Conservation (phyloP, 2,113 vertebrate species). For the Australoheros scitulus region DNA sequence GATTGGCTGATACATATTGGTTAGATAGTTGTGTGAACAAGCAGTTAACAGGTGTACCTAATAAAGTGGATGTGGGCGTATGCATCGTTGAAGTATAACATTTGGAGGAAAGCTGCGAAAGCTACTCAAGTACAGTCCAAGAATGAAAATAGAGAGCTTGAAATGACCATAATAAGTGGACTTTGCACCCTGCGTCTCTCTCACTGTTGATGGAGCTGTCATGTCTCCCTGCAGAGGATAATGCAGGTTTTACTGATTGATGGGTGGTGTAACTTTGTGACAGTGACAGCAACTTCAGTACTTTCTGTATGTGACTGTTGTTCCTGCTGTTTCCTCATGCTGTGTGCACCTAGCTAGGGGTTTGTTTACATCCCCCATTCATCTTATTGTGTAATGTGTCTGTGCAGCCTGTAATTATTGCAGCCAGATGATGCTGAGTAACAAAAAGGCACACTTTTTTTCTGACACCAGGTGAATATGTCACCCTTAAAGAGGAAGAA, state of each 20-base stretch:
- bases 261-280: not conserved
- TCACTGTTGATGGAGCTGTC: not conserved
- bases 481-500: constrained; percentile 37
- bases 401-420: constrained; percentile 27
- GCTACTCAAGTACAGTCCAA: not conserved
- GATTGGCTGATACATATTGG: too few species aligned
- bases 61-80: too few species aligned
- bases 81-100: too few species aligned
- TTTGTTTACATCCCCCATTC: constrained; percentile 23
- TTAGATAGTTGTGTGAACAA: too few species aligned
- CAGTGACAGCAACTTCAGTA: not conserved
- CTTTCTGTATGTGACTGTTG: not conserved
- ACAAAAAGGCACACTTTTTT: constrained; percentile 26
- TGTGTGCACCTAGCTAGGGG: not conserved
- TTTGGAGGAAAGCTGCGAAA: too few species aligned
- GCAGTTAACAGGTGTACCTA: too few species aligned
- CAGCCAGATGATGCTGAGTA: constrained; percentile 1
- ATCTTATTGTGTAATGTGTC: constrained; percentile 7
- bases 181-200: not conserved
- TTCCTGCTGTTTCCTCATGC: not conserved
- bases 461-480: constrained; percentile 10
- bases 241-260: not conserved
- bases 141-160: not conserved
- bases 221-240: not conserved
- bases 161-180: not conserved